phyloP scores from a whole-genome alignment of 2,113 vertebrate species.

The Pteropus alecto region DNA sequence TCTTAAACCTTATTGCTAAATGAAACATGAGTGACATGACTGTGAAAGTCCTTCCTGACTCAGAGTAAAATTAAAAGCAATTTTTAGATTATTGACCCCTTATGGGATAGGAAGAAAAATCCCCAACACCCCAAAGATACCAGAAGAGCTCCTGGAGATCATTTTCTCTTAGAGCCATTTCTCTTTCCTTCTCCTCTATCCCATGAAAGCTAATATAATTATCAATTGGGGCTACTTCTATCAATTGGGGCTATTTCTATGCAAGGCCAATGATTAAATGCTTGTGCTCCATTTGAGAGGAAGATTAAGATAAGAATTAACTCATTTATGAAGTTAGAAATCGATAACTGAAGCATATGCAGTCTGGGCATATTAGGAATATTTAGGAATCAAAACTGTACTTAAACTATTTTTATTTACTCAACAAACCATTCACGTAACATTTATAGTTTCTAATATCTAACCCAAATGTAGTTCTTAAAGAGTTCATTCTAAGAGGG shows the following conservation, averaged over 20 bases:
- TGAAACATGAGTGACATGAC: slow-evolving; percentile 47
- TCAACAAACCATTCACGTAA: slow-evolving; percentile 12
- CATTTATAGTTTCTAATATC: slow-evolving; percentile 14
- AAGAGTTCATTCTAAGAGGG: background rate
- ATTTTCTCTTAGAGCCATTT: background rate
- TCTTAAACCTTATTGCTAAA: slow-evolving; percentile 56
- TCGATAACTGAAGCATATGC: background rate
- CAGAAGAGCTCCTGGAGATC: background rate
- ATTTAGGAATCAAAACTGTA: background rate
- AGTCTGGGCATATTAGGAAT: background rate
- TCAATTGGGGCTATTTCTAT: background rate
- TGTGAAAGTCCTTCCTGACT: slow-evolving; percentile 49
- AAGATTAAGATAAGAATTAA: background rate
- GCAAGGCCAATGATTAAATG: slow-evolving; percentile 15
- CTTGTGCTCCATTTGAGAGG: background rate
- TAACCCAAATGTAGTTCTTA: background rate
- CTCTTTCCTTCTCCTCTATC: background rate
- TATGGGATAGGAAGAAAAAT: slow-evolving; percentile 18
- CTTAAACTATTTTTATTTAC: background rate
- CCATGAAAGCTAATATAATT: background rate
- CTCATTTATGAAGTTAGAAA: background rate
- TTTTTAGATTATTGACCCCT: background rate
- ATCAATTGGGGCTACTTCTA: too few relatives aligned
- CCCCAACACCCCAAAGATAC: background rate
- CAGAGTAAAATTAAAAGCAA: slow-evolving; percentile 30